Percentiles rank a stretch among this genome's conserved stretches.
Evolutionary conservation across 1,140 invertebrate species (phyloP).

Genomic region (Phenacoccus solenopsis): DNA sequence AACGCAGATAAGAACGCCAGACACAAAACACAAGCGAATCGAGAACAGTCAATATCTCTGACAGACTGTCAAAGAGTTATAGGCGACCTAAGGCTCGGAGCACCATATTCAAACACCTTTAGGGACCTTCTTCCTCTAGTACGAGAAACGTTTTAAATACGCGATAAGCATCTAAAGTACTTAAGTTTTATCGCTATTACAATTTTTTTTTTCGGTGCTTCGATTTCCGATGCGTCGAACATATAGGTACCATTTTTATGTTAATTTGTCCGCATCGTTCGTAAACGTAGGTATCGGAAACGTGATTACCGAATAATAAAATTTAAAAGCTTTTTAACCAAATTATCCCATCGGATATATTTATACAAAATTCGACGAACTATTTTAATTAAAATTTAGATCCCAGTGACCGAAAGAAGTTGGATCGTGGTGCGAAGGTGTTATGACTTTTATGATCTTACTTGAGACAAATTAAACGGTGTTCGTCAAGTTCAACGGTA

Average conservation of each 20-base stretch:
- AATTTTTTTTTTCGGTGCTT: background rate
- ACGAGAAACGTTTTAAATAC: background rate
- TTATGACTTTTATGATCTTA: too few species aligned
- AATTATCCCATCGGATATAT: too few species aligned
- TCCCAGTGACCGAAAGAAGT: too few species aligned
- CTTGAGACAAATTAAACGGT: too few species aligned
- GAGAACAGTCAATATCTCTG: slow-evolving; percentile 15
- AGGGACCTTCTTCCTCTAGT: background rate
- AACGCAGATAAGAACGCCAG: background rate
- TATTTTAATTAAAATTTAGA: too few species aligned
- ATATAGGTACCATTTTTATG: background rate
- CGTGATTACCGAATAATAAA: background rate
- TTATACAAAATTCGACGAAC: too few species aligned
- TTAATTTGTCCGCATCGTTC: background rate
- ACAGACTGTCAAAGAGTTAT: slow-evolving; percentile 16
- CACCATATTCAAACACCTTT: background rate
- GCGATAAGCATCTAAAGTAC: slow-evolving; percentile 6
- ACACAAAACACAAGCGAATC: slow-evolving; percentile 11
- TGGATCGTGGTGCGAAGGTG: too few species aligned
- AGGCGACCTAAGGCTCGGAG: background rate
- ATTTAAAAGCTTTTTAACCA: background rate
- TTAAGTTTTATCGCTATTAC: slow-evolving; percentile 3
- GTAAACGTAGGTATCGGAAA: background rate
- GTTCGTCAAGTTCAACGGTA: too few species aligned
- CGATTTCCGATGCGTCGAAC: background rate